These are phyloP conservation scores for Ianthella basta DNA, from an alignment of 37 sponge, comb jelly and placozoan genomes.

Conservation along the genomic window DNA sequence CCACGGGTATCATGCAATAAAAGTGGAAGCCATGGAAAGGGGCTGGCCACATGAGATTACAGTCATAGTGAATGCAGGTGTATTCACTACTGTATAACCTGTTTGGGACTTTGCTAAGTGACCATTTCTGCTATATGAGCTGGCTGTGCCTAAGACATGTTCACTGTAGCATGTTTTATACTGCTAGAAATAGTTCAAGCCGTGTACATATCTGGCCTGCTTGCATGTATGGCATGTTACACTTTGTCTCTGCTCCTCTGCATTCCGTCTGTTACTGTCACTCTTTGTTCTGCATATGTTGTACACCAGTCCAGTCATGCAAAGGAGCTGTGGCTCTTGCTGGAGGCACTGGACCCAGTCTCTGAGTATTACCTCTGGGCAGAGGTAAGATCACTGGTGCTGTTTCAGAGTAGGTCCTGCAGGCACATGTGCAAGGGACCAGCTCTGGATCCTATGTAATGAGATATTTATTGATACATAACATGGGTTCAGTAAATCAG, in stretches of 20 bases:
- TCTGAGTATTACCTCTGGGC: constrained; percentile 44
- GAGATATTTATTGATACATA: no score
- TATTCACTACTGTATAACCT: background rate
- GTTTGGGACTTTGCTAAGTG: no score
- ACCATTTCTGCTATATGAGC: no score
- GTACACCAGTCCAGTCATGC: constrained; percentile 44
- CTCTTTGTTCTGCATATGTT: background rate
- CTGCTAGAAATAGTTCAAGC: constrained; percentile 14
- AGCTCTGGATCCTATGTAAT: no score
- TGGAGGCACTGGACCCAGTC: constrained; percentile 45
- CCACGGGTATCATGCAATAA: background rate
- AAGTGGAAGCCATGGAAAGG: no score
- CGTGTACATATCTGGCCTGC: constrained; percentile 42
- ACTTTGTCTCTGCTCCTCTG: no score
- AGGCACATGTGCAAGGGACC: background rate
- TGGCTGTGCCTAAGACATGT: no score
- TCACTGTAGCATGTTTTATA: constrained; percentile 46
- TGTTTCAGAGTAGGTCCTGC: background rate
- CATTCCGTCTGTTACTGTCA: no score
- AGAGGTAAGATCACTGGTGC: constrained; percentile 34
- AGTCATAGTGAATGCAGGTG: constrained; percentile 12
- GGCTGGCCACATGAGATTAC: background rate
- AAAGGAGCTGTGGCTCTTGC: constrained; percentile 53
- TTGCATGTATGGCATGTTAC: no score
- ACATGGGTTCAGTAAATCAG: no score